These are phyloP conservation scores for Goniozus legneri DNA, from an alignment of 1,140 invertebrate species.

Conservation along the genomic window DNA sequence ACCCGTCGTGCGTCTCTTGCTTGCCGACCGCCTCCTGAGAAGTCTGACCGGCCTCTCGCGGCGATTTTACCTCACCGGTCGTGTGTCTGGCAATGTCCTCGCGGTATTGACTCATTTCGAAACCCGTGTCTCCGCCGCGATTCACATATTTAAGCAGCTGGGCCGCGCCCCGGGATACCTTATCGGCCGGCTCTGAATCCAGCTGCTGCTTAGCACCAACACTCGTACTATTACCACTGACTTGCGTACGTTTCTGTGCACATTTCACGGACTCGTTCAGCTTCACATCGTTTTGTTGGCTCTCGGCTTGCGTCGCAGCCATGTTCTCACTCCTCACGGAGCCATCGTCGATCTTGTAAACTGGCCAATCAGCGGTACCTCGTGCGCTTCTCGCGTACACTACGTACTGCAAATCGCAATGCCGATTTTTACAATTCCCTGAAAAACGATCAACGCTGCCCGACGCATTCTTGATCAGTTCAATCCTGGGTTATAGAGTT, in stretches of 20 bases:
- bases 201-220: conserved; percentile 44
- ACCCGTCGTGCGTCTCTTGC: conserved; percentile 39
- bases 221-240: conserved; percentile 45
- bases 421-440: conserved; percentile 21
- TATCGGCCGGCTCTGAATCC: conserved; percentile 46
- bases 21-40: conserved; percentile 41
- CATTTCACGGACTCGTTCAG: conserved; percentile 53
- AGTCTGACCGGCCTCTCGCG: conserved; percentile 42
- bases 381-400: conserved; percentile 34
- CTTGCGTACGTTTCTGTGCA: conserved; percentile 48
- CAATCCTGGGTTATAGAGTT: too few relatives aligned
- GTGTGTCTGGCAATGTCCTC: conserved; percentile 52
- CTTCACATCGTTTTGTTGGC: conserved; percentile 59
- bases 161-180: conserved; percentile 45
- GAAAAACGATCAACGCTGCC: conserved; percentile 15
- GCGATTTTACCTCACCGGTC: conserved; percentile 48
- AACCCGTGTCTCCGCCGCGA: conserved; percentile 41
- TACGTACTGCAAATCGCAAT: conserved; percentile 34
- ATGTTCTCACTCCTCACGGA: conserved; percentile 52
- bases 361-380: conserved; percentile 38
- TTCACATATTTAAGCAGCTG: conserved; percentile 51
- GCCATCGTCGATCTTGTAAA: conserved; percentile 42
- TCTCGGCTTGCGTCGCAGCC: conserved; percentile 61
- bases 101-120: conserved; percentile 58
- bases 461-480: conserved; percentile 23